These are phyloP conservation scores for Oncorhynchus nerka DNA, from an alignment of 2,113 vertebrate species.

Conservation along the genomic window DNA sequence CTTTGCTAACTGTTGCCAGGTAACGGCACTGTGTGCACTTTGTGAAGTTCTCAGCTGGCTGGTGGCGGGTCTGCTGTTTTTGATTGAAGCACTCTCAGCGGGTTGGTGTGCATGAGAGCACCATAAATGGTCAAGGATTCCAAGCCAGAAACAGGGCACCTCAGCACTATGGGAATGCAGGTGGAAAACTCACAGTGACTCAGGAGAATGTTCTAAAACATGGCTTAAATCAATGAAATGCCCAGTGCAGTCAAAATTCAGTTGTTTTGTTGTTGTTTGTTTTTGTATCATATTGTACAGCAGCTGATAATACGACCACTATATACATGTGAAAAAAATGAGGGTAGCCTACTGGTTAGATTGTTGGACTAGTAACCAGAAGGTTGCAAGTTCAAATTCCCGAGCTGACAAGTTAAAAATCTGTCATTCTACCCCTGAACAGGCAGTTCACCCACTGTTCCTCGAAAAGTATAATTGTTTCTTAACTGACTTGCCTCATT, in stretches of 20 bases:
- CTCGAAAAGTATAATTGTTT: no score
- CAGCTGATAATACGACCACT: no score
- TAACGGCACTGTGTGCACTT: constrained; percentile 54
- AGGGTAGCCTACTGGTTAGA: no score
- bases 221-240: not conserved
- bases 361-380: no score
- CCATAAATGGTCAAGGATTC: constrained; percentile 72
- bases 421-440: no score
- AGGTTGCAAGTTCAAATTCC: no score
- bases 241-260: not conserved
- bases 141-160: constrained; percentile 30
- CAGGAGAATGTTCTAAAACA: constrained; percentile 48
- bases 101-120: constrained; percentile 35
- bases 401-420: no score
- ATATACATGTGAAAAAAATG: no score
- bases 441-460: no score
- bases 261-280: no score
- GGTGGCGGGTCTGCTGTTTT: constrained; percentile 3
- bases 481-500: no score
- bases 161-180: constrained; percentile 58
- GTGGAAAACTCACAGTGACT: constrained; percentile 29
- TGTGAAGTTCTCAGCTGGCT: constrained; percentile 56
- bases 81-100: not conserved
- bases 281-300: no score
- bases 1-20: constrained; percentile 64